Percentiles rank a stretch among this genome's conserved stretches.
Conservation (phyloP, 2,113 vertebrate species). For the Paradoxurus hermaphroditus region DNA sequence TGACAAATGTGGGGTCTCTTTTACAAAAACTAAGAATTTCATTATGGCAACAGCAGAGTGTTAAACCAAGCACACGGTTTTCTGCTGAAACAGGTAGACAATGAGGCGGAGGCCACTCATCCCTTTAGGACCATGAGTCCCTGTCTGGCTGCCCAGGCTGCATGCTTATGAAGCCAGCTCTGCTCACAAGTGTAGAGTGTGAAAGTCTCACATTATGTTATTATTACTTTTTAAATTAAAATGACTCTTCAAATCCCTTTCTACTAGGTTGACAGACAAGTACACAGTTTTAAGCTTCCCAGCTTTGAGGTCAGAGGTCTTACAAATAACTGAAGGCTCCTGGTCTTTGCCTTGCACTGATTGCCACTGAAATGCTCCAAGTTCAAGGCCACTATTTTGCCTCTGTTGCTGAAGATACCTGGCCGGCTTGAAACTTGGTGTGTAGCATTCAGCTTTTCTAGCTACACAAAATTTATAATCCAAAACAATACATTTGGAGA, state of each 20-base stretch:
- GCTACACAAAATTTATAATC: neutral
- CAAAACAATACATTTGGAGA: neutral
- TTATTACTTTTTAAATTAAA: neutral
- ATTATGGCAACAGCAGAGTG: neutral
- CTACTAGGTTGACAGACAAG: neutral
- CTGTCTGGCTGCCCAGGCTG: neutral
- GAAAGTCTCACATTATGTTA: neutral
- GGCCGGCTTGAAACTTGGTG: neutral
- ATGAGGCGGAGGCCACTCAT: no score
- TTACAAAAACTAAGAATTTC: conserved; percentile 8
- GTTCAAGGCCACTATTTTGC: neutral
- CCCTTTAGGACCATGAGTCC: neutral
- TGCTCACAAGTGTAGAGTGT: neutral
- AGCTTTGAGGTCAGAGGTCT: neutral
- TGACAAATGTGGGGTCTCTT: neutral
- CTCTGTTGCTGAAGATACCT: neutral
- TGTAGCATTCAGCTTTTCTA: neutral
- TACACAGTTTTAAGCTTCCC: neutral
- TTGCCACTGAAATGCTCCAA: neutral
- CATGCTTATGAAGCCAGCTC: accelerated
- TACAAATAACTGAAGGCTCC: neutral
- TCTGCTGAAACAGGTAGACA: no score
- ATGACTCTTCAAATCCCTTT: neutral
- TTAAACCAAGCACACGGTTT: neutral
- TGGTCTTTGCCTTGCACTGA: neutral